Evolutionary conservation across 2,797 vertebrate genomes (phyloP).

Genomic region (Acipenser transmontanus): DNA sequence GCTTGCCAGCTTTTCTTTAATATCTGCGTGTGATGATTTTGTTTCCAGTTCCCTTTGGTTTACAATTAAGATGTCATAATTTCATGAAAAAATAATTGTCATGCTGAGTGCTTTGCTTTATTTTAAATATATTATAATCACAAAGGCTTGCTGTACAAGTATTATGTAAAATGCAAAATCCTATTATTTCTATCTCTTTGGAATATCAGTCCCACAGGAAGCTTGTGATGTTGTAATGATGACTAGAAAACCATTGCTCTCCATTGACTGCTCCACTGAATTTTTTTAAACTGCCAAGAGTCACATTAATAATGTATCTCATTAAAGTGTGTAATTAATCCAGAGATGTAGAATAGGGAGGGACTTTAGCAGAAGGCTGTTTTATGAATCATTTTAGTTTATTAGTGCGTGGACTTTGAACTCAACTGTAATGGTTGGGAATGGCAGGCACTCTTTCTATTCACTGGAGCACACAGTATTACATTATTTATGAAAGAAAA

Average conservation of each 20-base stretch:
- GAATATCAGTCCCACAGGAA: slow-evolving; percentile 80
- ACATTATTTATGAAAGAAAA: slow-evolving; percentile 56
- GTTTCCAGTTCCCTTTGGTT: slow-evolving; percentile 44
- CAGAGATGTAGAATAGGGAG: slow-evolving; percentile 63
- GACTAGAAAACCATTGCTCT: slow-evolving; percentile 59
- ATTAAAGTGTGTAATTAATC: slow-evolving; percentile 99
- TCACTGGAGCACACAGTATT: slow-evolving; percentile 38
- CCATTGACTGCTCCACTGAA: slow-evolving; percentile 77
- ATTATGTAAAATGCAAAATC: slow-evolving; percentile 64
- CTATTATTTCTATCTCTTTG: slow-evolving; percentile 81
- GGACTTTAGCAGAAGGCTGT: slow-evolving; percentile 46
- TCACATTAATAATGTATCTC: slow-evolving; percentile 99
- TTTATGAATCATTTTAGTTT: slow-evolving; percentile 40
- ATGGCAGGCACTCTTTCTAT: slow-evolving; percentile 32
- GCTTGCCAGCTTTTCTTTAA: not conserved
- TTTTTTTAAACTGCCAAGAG: slow-evolving; percentile 97
- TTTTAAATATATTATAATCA: slow-evolving; percentile 28
- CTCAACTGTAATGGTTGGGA: slow-evolving; percentile 32
- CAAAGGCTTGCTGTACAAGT: slow-evolving; percentile 34
- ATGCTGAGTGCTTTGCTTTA: slow-evolving; percentile 19
- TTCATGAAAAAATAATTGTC: slow-evolving; percentile 35
- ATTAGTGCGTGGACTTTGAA: slow-evolving; percentile 34
- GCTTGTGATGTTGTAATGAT: slow-evolving; percentile 95
- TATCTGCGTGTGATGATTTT: slow-evolving; percentile 28
- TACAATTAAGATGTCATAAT: slow-evolving; percentile 49